These are phyloP conservation scores for Manacus vitellinus DNA, from an alignment of 2,113 vertebrate genomes.

Conservation along the genomic window DNA sequence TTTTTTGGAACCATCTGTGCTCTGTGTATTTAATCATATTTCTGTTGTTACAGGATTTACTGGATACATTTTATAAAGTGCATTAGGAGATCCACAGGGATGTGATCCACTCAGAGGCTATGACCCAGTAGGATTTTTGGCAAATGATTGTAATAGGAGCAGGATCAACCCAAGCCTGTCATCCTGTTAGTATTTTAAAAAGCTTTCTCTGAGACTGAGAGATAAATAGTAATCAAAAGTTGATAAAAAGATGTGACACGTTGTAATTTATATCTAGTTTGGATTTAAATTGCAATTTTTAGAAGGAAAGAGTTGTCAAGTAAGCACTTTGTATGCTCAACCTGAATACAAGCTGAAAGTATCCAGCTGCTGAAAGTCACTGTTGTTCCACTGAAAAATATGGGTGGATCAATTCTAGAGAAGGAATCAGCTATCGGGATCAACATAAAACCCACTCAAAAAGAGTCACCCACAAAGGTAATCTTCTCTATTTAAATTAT, in stretches of 20 bases:
- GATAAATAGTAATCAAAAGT: background rate
- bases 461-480: background rate
- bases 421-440: background rate
- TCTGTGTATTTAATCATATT: background rate
- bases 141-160: background rate
- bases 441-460: background rate
- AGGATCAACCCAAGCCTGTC: background rate
- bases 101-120: background rate
- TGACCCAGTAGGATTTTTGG: slow-evolving; percentile 15
- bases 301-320: background rate
- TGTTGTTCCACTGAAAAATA: background rate
- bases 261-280: background rate
- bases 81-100: background rate
- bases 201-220: background rate
- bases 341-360: background rate
- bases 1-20: background rate
- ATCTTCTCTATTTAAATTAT: background rate
- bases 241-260: background rate
- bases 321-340: background rate
- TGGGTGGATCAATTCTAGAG: background rate
- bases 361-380: background rate
- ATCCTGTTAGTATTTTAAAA: background rate
- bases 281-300: background rate
- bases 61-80: background rate
- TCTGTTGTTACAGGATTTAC: slow-evolving; percentile 11